Evolutionary conservation across 2,888 invertebrate genomes (phyloP), one percentile per base, ranked within the genome.

Genomic region (Ophion slaviceki): DNA sequence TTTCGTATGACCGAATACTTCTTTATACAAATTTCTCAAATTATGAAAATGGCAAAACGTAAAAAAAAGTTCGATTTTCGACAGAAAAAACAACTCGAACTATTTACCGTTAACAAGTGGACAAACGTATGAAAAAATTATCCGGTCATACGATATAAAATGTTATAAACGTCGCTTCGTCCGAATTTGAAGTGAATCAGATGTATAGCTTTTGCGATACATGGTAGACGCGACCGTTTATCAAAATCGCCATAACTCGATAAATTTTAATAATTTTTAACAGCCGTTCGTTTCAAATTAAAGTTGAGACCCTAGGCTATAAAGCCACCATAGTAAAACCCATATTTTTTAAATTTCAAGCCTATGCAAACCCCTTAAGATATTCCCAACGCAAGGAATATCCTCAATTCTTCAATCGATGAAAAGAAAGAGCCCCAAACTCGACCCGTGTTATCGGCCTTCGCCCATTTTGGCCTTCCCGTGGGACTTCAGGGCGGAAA

Each of bases 361-460:
- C 57, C 59, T 40, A 40, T 32, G 17, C n/a, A 74, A 17, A 62
- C 47, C 7, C 66, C 57, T 76, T 28, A 64, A 68, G 74, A 68
- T 77, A 81, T 77, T 84, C 28, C 61, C 53, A 32, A 28, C 40
- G 72, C 20, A 74, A 78, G 64, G 71, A 71, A 81, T 78, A 77
- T 76, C 47, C 53, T 53, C n/a, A 4, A 4, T 68, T 24, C 64
- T 53, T 17, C 74, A 79, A 82, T 75, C 78, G 78, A 40, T 45
- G 81, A 85, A 78, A 85, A 80, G 53, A 53, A 32, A 7, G 17
- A 72, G 28, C 36, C 64, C 53, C 53, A 20, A 61, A 61, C 24
- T 40, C 11, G n/a, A 62, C 59, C 64, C 57, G 75, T 36, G 78
- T 79, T 70, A 79, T 74, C 47, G 77, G 68, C 57, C 62, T 62